Base-by-base conservation (phyloP, 2,797 vertebrate species). In the Rousettus madagascariensis region DNA sequence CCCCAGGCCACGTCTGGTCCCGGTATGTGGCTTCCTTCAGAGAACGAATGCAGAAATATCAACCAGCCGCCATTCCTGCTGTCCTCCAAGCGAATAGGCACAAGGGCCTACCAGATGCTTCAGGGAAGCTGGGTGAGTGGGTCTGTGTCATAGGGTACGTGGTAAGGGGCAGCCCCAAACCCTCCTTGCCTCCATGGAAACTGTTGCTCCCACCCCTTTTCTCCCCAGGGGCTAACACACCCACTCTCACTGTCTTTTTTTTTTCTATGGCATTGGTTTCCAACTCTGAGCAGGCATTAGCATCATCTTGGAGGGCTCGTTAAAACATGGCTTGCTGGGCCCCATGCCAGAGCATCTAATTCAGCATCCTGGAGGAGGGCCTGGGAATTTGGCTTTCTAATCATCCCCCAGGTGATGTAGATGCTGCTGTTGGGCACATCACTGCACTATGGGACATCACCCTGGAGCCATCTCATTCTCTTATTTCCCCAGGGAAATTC, bases 41-140 rank as follows among this genome's bases (percentile, higher is more conserved):
- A 94, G 55, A 90, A 88, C 49, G 84, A 84, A 71, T 36, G 88
- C 19, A 93, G 49, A 15, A 86, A 41, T 0, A 38, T 69, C 78
- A 97, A 83, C 17, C 96, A 92, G 10, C 95, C 97, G 2, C 98
- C 98, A 0, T 98, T 99, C 95, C 96, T 98, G 68, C 96, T 98
- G 3, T 97, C 97, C 59, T 96, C 98, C 10, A 98, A 98, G 86
- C 94, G 98, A 33, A 95, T 97, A 0, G 86, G 96, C 75, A 91
- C 87, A 19, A 98, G 90, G 88, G 80, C 86, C 33, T 94, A 92
- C 51, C 88, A 86, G 69, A 69, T 95, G 66, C 66, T 97, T 77
- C 53, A 95, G 74, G 98, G 98, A 84, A 98, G 77, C 28, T 78
- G 96, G 86, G 98, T 98, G 92, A 97, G 98, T 93, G 51, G 57